Conservation (phyloP, 2,797 vertebrate species). For the Anniella stebbinsi region DNA sequence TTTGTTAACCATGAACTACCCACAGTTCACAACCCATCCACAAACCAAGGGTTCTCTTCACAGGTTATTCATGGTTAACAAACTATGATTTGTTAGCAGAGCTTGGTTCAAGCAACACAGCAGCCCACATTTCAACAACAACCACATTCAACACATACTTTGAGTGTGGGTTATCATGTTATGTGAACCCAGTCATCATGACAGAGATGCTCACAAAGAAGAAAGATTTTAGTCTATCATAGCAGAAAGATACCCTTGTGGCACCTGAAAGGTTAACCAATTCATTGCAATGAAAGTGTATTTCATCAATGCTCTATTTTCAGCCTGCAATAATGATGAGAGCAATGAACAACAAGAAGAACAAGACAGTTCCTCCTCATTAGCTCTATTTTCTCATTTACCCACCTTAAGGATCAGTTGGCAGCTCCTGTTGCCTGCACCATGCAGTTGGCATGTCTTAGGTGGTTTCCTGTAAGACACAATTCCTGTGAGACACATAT, state of each 20-base stretch:
- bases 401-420: constrained; percentile 61
- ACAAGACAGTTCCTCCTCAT: neutral
- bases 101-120: no score
- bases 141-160: no score
- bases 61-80: no score
- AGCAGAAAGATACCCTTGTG: neutral
- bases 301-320: neutral
- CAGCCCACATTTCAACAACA: no score
- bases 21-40: no score
- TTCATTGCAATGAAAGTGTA: neutral
- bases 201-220: neutral
- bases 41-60: no score
- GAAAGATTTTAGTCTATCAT: neutral
- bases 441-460: constrained; percentile 44
- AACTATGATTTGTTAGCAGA: no score
- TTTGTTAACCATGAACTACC: no score
- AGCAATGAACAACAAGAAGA: neutral
- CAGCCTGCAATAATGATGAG: neutral
- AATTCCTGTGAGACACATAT: neutral
- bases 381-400: neutral
- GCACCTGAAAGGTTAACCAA: neutral
- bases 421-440: constrained; percentile 55
- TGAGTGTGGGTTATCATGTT: no score
- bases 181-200: neutral
- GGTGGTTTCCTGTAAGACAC: neutral